Base-by-base conservation (phyloP, 92 coral and sea anemone genomes). In the Porites cylindrica region DNA sequence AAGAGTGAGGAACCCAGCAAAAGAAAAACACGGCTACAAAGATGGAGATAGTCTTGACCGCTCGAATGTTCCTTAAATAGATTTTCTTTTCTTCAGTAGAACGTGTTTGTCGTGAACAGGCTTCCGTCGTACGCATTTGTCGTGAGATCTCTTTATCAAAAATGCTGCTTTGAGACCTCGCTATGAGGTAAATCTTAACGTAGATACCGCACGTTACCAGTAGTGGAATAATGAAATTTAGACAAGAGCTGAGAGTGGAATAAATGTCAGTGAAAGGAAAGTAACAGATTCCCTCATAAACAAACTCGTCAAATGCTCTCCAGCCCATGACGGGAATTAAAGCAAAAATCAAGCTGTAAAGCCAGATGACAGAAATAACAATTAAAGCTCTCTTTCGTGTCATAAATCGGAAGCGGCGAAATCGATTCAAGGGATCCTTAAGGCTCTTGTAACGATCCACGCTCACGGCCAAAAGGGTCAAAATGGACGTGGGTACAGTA, bases 261-360 rank as follows among this genome's bases (percentile, higher is more conserved):
- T 78, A 94, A 43, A 23, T 79, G 23, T 10, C 14, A 7, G 91
- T 87, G 72, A 94, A 72, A 18, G 93, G 93, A 54, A 94, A 94
- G 56, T 77, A 78, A 72, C 97, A 94, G 21, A 59, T 60, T 58
- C 78, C 89, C 6, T 84, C 8, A 53, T 74, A 23, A 51, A 85
- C 70, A 68, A 82, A 77, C 66, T 69, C 21, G 4, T 88, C 84
- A 26, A 78, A 73, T 16, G 29, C 17, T 10, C 90, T 92, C 98
- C 98, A 97, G 6, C 98, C 99, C 94, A 95, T 86, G 51, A 90
- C 84, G 13, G 99, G 99, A 11, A 90, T 59, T 8, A 95, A 89
- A 7, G 99, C 96, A 53, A 97, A 93, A 29, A 92, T 58, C 43
- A 97, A 70, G 58, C 96, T 93, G 86, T 97, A 97, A 10, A 95